These are phyloP conservation scores for Acanthopagrus latus DNA, from an alignment of 2,797 vertebrate genomes.

Conservation along the genomic window DNA sequence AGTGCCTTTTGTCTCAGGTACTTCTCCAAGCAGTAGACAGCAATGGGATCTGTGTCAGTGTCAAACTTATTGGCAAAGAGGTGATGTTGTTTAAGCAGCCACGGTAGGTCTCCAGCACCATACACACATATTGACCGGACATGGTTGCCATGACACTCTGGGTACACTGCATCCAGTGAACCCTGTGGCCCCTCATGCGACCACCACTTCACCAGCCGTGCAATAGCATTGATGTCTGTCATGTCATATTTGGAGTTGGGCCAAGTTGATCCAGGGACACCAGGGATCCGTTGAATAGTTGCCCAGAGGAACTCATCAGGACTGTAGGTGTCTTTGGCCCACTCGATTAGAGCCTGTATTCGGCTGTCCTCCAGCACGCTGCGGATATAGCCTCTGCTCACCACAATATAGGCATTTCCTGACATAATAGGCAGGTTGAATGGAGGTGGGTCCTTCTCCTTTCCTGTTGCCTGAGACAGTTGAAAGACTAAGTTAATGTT, in stretches of 20 bases:
- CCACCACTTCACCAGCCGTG: slow-evolving; percentile 91
- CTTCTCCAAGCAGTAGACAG: slow-evolving; percentile 90
- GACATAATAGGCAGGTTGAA: slow-evolving; percentile 86
- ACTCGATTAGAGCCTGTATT: slow-evolving; percentile 85
- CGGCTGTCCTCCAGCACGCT: slow-evolving; percentile 82
- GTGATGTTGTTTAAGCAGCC: slow-evolving; percentile 90
- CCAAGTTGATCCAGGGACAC: slow-evolving; percentile 86
- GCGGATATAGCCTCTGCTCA: slow-evolving; percentile 84
- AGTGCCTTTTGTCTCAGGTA: slow-evolving; percentile 89
- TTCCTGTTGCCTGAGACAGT: slow-evolving; percentile 59
- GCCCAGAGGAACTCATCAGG: slow-evolving; percentile 94
- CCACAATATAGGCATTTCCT: slow-evolving; percentile 92
- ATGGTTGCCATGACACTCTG: slow-evolving; percentile 86
- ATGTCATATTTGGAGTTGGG: slow-evolving; percentile 86
- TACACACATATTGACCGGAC: slow-evolving; percentile 89
- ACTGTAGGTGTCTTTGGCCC: slow-evolving; percentile 92
- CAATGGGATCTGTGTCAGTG: slow-evolving; percentile 82
- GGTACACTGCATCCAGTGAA: slow-evolving; percentile 84
- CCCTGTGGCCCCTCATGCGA: slow-evolving; percentile 85
- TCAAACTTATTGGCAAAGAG: slow-evolving; percentile 97
- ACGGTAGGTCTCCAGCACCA: slow-evolving; percentile 90
- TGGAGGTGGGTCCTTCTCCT: slow-evolving; percentile 83
- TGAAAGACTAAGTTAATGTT: background rate
- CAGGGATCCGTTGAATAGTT: slow-evolving; percentile 90
- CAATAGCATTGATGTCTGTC: slow-evolving; percentile 88